Evolutionary conservation across 2,113 vertebrate species (phyloP), one percentile per base, ranked within the genome.

Genomic region (Seriola rivoliana): DNA sequence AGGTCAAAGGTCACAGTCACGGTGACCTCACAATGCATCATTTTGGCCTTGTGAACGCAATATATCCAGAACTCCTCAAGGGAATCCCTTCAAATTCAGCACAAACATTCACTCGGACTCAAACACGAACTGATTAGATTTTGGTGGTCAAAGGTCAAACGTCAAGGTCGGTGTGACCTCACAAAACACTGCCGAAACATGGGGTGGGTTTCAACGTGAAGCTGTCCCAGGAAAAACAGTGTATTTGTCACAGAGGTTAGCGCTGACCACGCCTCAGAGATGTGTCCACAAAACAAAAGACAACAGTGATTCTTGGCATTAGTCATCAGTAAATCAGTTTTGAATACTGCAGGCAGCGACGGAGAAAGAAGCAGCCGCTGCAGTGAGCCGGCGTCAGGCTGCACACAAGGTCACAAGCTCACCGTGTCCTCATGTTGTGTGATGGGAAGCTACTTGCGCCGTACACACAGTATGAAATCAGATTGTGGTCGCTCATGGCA

Each of bases 401-500:
- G 14, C 16, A 52, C 42, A 68, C 14, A 57, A 16, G 8, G n/a
- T 29, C 29, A 34, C 36, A 40, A 58, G 48, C 34, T 38, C 6
- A 42, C 58, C 23, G 21, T 9, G 60, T 64, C 25, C 78, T 8
- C n/a, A 11, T 67, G 52, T 36, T 38, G n/a, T 58, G 46, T 57
- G 40, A 29, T 42, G 50, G 38, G 79, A 65, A 67, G 34, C 36
- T 9, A 36, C 40, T 58, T 10, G 10, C 7, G 12, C 9, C 10
- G 4, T 14, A 13, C 1, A 13, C 1, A 2, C 34, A 32, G 70
- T 42, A 40, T 36, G 44, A 66, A 48, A 60, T 75, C 67, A 64
- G 68, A 73, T 57, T 78, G 44, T 67, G 19, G 12, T 64, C 69
- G 71, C 55, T 66, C 19, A 44, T 25, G 40, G 13, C 29, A n/a